Evolutionary conservation across 2,113 vertebrate genomes (phyloP), one percentile per base, ranked within the genome.

Genomic region (Deroptyus accipitrinus): DNA sequence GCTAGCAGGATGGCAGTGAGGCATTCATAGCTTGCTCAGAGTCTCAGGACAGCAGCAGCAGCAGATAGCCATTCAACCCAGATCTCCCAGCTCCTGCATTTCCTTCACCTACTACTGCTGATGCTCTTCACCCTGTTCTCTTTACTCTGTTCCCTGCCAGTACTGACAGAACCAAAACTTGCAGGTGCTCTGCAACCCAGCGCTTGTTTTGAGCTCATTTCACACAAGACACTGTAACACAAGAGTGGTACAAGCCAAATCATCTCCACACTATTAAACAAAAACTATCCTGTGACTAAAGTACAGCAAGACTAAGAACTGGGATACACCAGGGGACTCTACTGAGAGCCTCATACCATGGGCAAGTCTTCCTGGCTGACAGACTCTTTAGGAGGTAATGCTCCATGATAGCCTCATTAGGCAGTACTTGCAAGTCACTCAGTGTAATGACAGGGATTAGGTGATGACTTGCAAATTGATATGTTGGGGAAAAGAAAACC

Each of bases 391-490:
- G 48, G 11, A 94, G 25, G n/a, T 24, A 79, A 68, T 17, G 30
- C n/a, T 88, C 39, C 33, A 25, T 3, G 22, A 63, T 1, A 72
- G 46, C 28, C 44, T 57, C 54, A 62, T 61, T n/a, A 66, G 17
- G 67, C 27, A 80, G 35, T 13, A 17, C 24, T 87, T 70, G 28
- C n/a, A 93, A 86, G 20, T 55, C 42, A 69, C 15, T 82, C 62
- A 5, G 12, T 25, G 17, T 91, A 76, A 84, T 72, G 61, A 94
- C 2, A 59, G 27, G 20, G 46, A 90, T 91, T 92, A 94, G 73
- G 81, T 27, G 25, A 84, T 2, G 0, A 91, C 41, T 69, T 93
- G 77, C 31, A 94, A 91, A 84, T 52, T 69, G 17, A 17, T 90
- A 94, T 4, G 23, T 3, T 76, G n/a, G 22, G 17, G 61, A 66